Base-by-base conservation (phyloP, 1,140 invertebrate species). In the Sycophaga agraensis region DNA sequence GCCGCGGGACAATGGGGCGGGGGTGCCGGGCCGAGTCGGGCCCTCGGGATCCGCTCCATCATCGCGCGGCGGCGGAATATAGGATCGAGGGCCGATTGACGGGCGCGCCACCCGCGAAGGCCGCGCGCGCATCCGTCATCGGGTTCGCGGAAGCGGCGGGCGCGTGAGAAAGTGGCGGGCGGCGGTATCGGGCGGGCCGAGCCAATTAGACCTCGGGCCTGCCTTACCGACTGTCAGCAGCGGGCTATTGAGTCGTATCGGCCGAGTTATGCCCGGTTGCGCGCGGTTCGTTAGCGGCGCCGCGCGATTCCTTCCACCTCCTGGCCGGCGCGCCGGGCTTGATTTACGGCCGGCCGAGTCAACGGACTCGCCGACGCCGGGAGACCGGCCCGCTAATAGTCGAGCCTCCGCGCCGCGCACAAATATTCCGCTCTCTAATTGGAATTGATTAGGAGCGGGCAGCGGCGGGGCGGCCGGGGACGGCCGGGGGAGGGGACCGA, bases 361-460 rank as follows among this genome's bases (percentile, higher is more conserved):
- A 70, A 68, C 67, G 65, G 65, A 66, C 64, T 67, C 66, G 63
- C 53, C 34, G 69, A 31, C 28, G 11, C 28, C 28, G 28, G 28
- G 70, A 70, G 72, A 73, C 68, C 70, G 43, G 68, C 70, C 71
- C 74, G 77, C 74, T 81, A 81, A 81, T 81, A 81, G 75, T 79
- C 77, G 70, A 14, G 48, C 72, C 73, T 66, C 35, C 70, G 73
- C 69, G 71, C 70, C 67, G 21, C 19, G 40, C 69, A 75, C 72
- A 80, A 79, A 81, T 81, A 80, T 81, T 81, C 75, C 70, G 71
- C 74, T 78, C 77, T 80, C 76, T 81, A 81, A 81, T 81, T 81
- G 79, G 78, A 81, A 80, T 81, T 79, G 78, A 81, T 81, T 81
- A 80, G 76, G 73, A 76, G 68, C 65, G 65, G 59, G 64, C 26